phyloP scores from a whole-genome alignment of 2,113 vertebrate genomes.

The Actenoides hombroni region DNA sequence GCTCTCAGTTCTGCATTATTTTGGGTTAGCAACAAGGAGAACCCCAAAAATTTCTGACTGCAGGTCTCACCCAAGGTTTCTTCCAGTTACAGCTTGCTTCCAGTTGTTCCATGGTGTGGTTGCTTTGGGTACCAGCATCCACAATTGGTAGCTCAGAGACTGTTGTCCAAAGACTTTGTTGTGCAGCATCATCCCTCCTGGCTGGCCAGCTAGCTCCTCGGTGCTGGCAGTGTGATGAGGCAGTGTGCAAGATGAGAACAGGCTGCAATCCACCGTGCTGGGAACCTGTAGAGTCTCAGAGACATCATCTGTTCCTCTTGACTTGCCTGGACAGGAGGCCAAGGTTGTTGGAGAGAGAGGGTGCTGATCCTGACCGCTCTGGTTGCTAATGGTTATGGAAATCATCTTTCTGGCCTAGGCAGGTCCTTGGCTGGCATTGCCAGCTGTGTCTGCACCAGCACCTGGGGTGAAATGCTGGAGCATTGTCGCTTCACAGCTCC shows the following conservation, averaged over 20 bases:
- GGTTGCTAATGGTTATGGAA: not conserved
- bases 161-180: not conserved
- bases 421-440: not conserved
- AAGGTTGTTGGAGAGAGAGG: not conserved
- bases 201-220: not conserved
- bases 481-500: not conserved
- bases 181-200: not conserved
- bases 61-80: not conserved
- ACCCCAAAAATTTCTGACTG: not conserved
- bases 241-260: not conserved
- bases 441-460: not conserved
- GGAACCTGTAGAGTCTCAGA: not conserved
- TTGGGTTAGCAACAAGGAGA: not conserved
- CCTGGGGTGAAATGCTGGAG: not conserved
- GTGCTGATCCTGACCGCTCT: accelerated
- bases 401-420: not conserved
- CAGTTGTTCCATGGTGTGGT: not conserved
- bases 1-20: not conserved
- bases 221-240: not conserved
- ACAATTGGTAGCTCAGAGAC: not conserved
- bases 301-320: not conserved
- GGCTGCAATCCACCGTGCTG: not conserved
- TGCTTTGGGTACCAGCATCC: not conserved
- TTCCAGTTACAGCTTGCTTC: not conserved
- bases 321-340: not conserved